Conservation (phyloP, 2,113 vertebrate species). For the Parus major region DNA sequence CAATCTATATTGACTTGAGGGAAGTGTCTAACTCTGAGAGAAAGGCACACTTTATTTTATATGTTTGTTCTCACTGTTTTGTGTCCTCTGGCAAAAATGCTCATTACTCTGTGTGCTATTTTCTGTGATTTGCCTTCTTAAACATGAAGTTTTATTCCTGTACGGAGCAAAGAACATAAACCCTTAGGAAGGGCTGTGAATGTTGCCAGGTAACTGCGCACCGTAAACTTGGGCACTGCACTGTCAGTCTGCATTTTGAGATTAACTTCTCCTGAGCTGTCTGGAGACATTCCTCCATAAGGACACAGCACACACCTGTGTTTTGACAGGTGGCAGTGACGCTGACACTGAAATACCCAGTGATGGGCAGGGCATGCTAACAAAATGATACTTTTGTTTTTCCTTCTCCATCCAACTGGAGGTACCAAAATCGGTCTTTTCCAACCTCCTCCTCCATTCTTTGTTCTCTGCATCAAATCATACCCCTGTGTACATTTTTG, state of each 20-base stretch:
- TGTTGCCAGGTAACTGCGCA: neutral
- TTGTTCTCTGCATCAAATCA: neutral
- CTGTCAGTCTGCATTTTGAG: neutral
- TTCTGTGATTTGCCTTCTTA: neutral
- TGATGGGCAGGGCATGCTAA: neutral
- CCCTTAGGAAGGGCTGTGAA: neutral
- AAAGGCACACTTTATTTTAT: neutral
- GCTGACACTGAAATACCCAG: neutral
- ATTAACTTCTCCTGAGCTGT: neutral
- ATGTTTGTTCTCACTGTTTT: neutral
- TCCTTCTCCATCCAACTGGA: neutral
- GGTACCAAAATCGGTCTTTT: neutral
- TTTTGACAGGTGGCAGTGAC: neutral
- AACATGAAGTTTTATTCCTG: neutral
- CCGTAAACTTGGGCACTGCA: neutral
- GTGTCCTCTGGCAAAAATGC: neutral
- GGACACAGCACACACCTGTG: neutral
- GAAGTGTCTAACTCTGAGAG: neutral
- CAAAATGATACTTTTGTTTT: neutral
- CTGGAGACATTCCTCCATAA: neutral
- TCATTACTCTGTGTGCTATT: neutral
- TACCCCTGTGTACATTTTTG: neutral
- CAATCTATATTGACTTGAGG: neutral
- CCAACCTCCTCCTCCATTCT: neutral
- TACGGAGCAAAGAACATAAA: neutral